Evolutionary conservation across 2,888 invertebrate genomes (phyloP), one percentile per base, ranked within the genome.

Genomic region (Drosophila robusta): DNA sequence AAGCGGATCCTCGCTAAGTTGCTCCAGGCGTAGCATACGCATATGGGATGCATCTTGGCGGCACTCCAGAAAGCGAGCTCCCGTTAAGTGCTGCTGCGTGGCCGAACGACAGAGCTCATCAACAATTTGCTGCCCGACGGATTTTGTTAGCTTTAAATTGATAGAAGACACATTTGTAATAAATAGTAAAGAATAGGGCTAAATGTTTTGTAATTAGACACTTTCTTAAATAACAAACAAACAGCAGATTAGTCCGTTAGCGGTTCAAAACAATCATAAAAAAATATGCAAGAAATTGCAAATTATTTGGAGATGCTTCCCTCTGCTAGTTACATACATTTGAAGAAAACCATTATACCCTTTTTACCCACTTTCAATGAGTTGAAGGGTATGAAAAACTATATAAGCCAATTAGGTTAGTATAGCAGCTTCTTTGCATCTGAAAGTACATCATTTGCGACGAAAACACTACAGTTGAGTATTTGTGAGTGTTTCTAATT

Each of bases 81-180:
- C 73, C 18, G 60, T 55, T 26, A 46, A 58, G 26, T 22, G 9
- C 47, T 64, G 47, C 2, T 78, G 64, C 6, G 70, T 65, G 8
- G 75, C 69, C 9, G 72, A 70, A 3, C 89, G 91, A 24, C 91
- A 90, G 16, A 91, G 78, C 61, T 90, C 88, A 47, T 81, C 80
- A 29, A 82, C 73, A 58, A 88, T 69, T 54, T 60, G 57, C 46
- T 87, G 83, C 54, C 88, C 89, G 6, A 67, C 62, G 2, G 87
- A 71, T 69, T 89, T 88, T 1, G 16, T 7, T 0, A 8, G 26
- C 63, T 70, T 41, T n/a, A 66, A 66, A 44, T 26, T n/a, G 38
- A 64, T 60, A 26, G 26, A 42, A 44, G 32, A 46, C 22, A 1
- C 4, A 16, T 18, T 0, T 29, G 1, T 14, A 22, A 12, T 22